Base-by-base conservation (phyloP, 2,113 vertebrate genomes). In the Clupea harengus region DNA sequence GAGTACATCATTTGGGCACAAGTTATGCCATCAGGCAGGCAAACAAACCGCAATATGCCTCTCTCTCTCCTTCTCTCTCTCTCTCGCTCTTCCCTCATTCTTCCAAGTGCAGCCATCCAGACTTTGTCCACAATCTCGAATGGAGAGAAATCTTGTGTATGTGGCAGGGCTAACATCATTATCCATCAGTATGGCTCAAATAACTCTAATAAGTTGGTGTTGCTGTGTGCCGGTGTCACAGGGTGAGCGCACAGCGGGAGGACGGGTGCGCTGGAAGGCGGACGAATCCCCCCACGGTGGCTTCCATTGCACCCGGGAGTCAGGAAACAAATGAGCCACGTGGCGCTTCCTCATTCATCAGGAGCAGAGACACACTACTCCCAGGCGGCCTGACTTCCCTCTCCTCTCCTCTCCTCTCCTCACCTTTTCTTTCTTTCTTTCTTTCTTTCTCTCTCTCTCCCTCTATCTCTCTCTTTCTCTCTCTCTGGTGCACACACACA, bases 271-370 rank as follows among this genome's bases (percentile, higher is more conserved):
- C 83, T 85, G 80, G 8, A 44, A 89, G 67, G 80, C 44, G 49
- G 83, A 75, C 54, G 45, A 18, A 47, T 86, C 84, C 87, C 88
- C 86, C 47, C 80, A 83, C 60, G 72, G 87, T 86, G 82, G 50
- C 85, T 84, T 39, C 84, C 60, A 60, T 83, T 83, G 75, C 60
- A 82, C 47, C 81, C 25, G 50, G 87, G 84, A 85, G 82, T 25
- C 45, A 22, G 82, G 84, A 91, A 89, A 89, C 82, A 88, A 87
- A 89, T 82, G 80, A 87, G 81, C 81, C 46, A 52, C 60, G 82
- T n/a, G 1, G 67, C 39, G 54, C 39, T 83, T 85, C 87, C 85
- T 81, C 87, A 89, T 87, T 85, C 87, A 89, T 89, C 88, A 88
- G 50, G 22, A 83, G 49, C 45, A 28, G 72, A 78, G 60, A 18